phyloP scores from a whole-genome alignment of 2,797 vertebrate species.

The Microctenopoma lineatum region DNA sequence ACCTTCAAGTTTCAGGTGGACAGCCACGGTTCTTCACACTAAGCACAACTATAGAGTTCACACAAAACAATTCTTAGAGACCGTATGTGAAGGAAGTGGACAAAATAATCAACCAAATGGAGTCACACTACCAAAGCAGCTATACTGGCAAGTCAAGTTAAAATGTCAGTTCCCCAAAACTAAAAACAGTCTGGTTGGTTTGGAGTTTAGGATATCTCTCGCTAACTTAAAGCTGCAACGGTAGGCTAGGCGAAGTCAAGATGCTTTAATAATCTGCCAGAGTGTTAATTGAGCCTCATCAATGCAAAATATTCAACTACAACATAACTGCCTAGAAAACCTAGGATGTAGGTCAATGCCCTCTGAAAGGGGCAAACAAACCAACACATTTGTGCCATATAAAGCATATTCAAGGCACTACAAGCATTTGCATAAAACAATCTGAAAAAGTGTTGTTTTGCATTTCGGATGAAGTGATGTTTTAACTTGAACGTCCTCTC shows the following conservation, averaged over 20 bases:
- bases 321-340: not conserved
- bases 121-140: not conserved
- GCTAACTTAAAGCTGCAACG: not conserved
- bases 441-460: not conserved
- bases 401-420: not conserved
- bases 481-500: not conserved
- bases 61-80: conserved; percentile 21
- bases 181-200: not conserved
- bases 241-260: too few species aligned
- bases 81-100: not conserved
- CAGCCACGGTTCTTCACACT: conserved; percentile 37
- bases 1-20: conserved; percentile 63
- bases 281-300: not conserved
- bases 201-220: not conserved
- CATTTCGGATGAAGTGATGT: not conserved
- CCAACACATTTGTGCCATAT: too few species aligned
- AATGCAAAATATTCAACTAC: not conserved
- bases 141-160: not conserved
- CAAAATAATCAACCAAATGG: conserved; percentile 9
- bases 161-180: not conserved
- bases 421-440: not conserved
- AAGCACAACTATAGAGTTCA: conserved; percentile 33
- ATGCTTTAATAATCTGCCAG: too few species aligned
- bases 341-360: too few species aligned
- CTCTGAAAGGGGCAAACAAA: too few species aligned